phyloP scores from a whole-genome alignment of 2,113 vertebrate species.

The Seriola aureovittata region DNA sequence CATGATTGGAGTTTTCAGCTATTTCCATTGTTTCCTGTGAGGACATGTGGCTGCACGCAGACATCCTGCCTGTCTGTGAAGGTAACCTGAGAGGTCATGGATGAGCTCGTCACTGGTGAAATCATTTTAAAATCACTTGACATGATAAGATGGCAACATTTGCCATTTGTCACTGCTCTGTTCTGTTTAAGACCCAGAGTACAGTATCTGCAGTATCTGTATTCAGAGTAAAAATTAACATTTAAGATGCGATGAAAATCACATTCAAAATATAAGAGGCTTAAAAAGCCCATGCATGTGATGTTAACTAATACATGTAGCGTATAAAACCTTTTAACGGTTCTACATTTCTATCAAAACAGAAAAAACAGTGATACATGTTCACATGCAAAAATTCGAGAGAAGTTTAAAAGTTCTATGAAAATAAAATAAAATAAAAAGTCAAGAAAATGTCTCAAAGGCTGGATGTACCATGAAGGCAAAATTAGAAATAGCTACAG shows the following conservation, averaged over 20 bases:
- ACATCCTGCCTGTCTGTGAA: conserved; percentile 72
- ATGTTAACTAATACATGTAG: background rate
- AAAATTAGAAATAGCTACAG: background rate
- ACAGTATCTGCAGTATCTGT: background rate
- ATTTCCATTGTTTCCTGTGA: conserved; percentile 71
- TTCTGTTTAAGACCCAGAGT: background rate
- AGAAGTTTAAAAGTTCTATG: background rate
- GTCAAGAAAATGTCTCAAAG: background rate
- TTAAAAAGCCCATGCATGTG: too few species aligned
- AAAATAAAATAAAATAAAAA: background rate
- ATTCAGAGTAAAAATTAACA: background rate
- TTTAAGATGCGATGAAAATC: conserved; percentile 3
- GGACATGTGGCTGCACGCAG: conserved; percentile 76
- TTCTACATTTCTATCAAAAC: background rate
- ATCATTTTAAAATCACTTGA: conserved; percentile 51
- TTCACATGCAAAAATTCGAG: background rate
- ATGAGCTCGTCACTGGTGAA: conserved; percentile 60
- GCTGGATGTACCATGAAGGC: background rate
- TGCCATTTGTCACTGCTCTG: conserved; percentile 36
- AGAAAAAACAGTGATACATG: background rate
- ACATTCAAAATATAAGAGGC: background rate
- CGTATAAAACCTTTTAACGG: background rate
- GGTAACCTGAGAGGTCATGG: conserved; percentile 73
- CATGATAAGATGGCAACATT: conserved; percentile 7
- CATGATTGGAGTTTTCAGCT: conserved; percentile 67